phyloP scores from a whole-genome alignment of 2,797 vertebrate genomes.

The Muscicapa striata region DNA sequence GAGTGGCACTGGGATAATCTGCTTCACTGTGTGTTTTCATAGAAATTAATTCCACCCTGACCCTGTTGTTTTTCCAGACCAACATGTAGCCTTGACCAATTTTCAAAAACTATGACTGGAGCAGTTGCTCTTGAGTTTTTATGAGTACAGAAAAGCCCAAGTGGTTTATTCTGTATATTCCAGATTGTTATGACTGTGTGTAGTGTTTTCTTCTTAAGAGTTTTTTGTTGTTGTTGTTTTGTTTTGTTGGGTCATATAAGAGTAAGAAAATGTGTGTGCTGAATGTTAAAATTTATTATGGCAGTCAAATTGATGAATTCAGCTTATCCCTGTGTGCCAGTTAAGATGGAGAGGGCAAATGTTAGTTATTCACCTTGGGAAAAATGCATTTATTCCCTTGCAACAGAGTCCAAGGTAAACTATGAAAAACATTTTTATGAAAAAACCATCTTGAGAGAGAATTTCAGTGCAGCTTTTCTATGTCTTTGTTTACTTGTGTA shows the following conservation, averaged over 20 bases:
- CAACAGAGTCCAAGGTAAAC: neutral
- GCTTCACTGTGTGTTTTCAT: neutral
- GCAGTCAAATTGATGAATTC: neutral
- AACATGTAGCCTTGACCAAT: neutral
- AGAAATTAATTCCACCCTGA: neutral
- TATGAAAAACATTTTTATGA: neutral
- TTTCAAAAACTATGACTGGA: neutral
- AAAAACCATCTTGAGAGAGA: neutral
- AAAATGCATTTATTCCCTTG: slow-evolving; percentile 4
- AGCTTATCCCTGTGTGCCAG: neutral
- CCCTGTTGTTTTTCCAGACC: neutral
- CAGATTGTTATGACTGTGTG: neutral
- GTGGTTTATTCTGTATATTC: neutral
- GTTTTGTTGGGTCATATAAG: neutral
- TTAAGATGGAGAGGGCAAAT: neutral
- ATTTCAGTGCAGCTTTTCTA: neutral
- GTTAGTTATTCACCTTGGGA: neutral
- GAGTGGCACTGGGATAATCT: neutral
- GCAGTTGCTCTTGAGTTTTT: neutral
- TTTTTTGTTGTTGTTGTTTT: neutral
- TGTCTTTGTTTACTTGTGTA: neutral
- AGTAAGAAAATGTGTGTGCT: neutral
- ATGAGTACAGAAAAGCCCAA: neutral
- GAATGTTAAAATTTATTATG: slow-evolving; percentile 20
- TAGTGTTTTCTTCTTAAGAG: neutral